A percentile compares a stretch with the other conserved stretches of the same genome.
Evolutionary conservation across 2,888 invertebrate genomes (phyloP).

Genomic region (Tryphoninae sp.): DNA sequence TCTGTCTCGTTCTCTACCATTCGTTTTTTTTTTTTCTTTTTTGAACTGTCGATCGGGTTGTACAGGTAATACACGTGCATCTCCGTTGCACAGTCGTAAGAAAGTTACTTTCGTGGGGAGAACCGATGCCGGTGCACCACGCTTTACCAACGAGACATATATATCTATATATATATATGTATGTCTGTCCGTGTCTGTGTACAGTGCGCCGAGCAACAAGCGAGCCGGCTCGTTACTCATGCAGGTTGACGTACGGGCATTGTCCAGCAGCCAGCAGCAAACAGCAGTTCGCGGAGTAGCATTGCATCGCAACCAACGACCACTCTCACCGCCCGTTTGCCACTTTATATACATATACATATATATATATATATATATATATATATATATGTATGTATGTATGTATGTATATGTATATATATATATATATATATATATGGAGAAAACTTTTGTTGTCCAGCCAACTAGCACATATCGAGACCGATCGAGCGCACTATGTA

Average conservation of each 20-base stretch:
- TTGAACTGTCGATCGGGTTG: slow-evolving; percentile 20
- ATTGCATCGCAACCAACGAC: slow-evolving; percentile 56
- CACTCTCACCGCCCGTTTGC: slow-evolving; percentile 53
- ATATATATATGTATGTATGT: background rate
- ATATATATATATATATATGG: background rate
- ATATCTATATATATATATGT: slow-evolving; percentile 10
- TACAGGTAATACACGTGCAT: slow-evolving; percentile 47
- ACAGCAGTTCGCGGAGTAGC: slow-evolving; percentile 64
- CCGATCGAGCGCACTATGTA: slow-evolving; percentile 27
- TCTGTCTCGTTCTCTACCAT: background rate
- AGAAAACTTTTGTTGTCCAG: slow-evolving; percentile 41
- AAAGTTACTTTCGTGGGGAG: slow-evolving; percentile 42
- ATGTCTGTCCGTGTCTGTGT: background rate
- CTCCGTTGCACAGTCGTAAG: slow-evolving; percentile 35
- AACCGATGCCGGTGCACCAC: slow-evolving; percentile 35
- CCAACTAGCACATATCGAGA: slow-evolving; percentile 53
- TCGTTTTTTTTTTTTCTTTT: background rate
- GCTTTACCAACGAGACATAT: slow-evolving; percentile 8
- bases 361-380: background rate
- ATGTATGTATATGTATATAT: background rate
- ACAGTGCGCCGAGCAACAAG: slow-evolving; percentile 43
- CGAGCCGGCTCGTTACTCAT: slow-evolving; percentile 74
- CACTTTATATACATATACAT: slow-evolving; percentile 11
- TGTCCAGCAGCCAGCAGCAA: slow-evolving; percentile 70
- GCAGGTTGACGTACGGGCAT: slow-evolving; percentile 74